These are phyloP conservation scores for Eurytoma adleriae DNA, from an alignment of 2,888 invertebrate species.

Conservation along the genomic window DNA sequence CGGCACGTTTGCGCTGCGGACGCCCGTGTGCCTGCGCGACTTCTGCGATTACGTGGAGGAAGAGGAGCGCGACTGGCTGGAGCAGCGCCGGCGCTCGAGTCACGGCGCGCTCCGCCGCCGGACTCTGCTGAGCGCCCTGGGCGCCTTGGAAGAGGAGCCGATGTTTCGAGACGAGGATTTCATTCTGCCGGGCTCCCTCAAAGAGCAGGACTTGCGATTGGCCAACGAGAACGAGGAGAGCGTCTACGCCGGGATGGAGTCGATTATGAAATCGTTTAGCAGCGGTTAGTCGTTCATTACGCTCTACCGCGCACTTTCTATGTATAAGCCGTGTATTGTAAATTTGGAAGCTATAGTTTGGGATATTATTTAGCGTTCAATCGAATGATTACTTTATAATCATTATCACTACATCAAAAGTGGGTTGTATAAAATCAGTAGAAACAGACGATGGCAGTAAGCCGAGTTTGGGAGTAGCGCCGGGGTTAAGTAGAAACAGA, in stretches of 20 bases:
- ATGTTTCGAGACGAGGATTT: constrained; percentile 63
- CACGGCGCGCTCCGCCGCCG: background rate
- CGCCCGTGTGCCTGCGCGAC: constrained; percentile 78
- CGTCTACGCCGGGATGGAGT: background rate
- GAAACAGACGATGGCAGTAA: no score
- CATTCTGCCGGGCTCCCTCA: constrained; percentile 66
- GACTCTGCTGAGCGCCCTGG: background rate
- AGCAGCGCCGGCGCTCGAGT: constrained; percentile 71
- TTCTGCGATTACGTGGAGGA: constrained; percentile 78
- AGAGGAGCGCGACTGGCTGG: constrained; percentile 78
- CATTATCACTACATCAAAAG: no score
- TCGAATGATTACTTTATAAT: no score
- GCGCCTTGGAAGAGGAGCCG: background rate
- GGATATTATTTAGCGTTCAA: no score
- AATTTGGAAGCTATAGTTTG: no score
- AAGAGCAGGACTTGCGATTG: constrained; percentile 57
- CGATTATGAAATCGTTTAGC: background rate
- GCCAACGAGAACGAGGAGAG: background rate
- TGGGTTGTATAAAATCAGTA: no score
- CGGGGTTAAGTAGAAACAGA: no score
- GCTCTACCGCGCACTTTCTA: no score
- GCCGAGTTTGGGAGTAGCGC: no score
- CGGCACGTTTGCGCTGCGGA: constrained; percentile 68
- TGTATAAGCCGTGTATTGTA: no score
- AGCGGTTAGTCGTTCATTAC: no score